These are phyloP conservation scores for Steatornis caripensis DNA, from an alignment of 2,113 vertebrate species.

Conservation along the genomic window DNA sequence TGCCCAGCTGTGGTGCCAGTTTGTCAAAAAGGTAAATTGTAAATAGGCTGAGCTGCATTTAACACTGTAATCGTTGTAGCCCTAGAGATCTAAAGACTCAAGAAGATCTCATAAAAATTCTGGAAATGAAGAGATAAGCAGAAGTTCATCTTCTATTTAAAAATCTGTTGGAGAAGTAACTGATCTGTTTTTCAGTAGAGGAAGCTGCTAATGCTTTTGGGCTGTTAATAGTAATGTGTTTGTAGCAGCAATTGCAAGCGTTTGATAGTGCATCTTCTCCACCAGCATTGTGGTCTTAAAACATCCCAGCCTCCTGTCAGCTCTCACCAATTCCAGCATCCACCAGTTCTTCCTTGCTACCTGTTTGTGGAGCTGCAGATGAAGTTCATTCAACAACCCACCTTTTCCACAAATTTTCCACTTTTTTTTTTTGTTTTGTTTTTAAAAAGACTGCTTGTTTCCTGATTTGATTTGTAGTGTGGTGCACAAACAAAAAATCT, in stretches of 20 bases:
- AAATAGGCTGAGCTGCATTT: background rate
- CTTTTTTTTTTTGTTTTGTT: too few relatives aligned
- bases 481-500: background rate
- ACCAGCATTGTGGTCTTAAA: background rate
- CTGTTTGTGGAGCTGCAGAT: background rate
- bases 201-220: background rate
- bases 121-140: background rate
- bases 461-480: background rate
- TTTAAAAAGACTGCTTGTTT: background rate
- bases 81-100: background rate
- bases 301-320: rapidly evolving
- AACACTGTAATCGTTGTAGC: background rate
- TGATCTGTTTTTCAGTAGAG: background rate
- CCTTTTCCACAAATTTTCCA: background rate
- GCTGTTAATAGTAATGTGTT: background rate
- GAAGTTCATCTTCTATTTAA: background rate
- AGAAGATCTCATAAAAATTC: background rate
- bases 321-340: background rate
- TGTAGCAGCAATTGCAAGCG: background rate
- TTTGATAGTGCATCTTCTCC: background rate
- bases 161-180: background rate
- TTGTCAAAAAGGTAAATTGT: background rate
- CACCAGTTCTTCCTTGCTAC: background rate
- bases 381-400: background rate
- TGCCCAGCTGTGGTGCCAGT: background rate